Evolutionary conservation across 1,140 invertebrate species (phyloP).

Genomic region (Magallana ariakensis): DNA sequence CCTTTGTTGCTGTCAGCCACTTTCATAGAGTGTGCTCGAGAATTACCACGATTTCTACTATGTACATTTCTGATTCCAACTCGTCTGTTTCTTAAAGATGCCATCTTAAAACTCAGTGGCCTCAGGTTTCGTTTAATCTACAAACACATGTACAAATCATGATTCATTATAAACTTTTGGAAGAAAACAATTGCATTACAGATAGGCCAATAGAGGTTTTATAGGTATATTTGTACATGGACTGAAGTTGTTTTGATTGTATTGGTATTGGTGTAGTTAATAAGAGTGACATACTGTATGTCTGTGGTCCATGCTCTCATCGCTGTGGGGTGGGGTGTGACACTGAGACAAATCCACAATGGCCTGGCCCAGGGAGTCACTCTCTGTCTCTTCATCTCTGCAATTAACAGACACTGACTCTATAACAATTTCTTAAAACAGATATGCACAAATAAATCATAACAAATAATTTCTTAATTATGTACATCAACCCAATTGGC

Average conservation of each 20-base stretch:
- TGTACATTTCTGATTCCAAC: conserved; percentile 34
- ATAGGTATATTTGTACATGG: no score
- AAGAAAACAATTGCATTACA: no score
- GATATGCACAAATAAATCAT: no score
- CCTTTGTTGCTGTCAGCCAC: neutral
- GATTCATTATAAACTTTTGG: no score
- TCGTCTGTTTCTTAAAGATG: conserved; percentile 19
- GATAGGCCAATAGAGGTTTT: no score
- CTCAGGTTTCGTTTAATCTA: conserved; percentile 28
- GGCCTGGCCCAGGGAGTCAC: conserved; percentile 67
- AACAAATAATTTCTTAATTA: no score
- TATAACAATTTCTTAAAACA: no score
- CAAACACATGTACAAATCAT: neutral
- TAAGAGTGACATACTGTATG: neutral
- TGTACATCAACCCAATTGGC: no score
- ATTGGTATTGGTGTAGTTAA: no score
- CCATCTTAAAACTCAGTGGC: conserved; percentile 36
- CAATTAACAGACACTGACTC: conserved; percentile 14
- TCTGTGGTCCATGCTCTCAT: conserved; percentile 20
- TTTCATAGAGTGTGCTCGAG: neutral
- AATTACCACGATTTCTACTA: neutral
- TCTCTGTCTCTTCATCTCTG: conserved; percentile 66
- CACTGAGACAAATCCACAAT: conserved; percentile 61
- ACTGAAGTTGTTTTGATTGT: no score
- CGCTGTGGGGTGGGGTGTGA: neutral